Percentiles rank a stretch among this genome's conserved stretches.
phyloP scores from a whole-genome alignment of 1,140 invertebrate genomes.

The Hylaeus anthracinus region DNA sequence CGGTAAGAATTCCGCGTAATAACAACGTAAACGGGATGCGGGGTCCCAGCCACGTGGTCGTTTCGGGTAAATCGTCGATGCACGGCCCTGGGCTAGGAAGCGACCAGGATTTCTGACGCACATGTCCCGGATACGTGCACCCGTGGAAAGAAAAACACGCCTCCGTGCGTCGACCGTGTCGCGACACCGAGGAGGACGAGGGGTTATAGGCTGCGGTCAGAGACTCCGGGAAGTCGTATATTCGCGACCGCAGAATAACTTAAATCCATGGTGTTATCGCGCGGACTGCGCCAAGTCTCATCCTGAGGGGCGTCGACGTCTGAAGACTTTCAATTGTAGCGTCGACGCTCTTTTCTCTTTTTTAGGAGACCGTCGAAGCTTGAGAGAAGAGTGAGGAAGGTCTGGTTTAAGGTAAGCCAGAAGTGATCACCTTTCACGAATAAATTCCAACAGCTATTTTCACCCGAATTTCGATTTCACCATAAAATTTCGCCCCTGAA shows the following conservation, averaged over 20 bases:
- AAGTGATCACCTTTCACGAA: too few relatives aligned
- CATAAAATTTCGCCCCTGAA: too few relatives aligned
- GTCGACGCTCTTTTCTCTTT: too few relatives aligned
- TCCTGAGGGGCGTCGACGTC: not conserved
- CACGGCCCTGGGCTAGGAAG: conserved; percentile 4
- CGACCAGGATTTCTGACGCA: conserved; percentile 21
- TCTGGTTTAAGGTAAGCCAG: too few relatives aligned
- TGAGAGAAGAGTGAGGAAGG: too few relatives aligned
- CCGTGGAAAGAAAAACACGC: conserved; percentile 34
- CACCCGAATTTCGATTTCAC: too few relatives aligned
- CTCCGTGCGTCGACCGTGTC: not conserved
- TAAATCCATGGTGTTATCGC: conserved; percentile 35
- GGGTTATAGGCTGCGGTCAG: conserved; percentile 32
- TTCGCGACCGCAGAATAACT: conserved; percentile 44
- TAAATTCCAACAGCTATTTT: too few relatives aligned
- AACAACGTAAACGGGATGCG: conserved; percentile 18
- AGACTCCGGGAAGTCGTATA: conserved; percentile 48
- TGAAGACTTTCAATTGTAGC: too few relatives aligned
- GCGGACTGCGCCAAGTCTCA: conserved; percentile 5
- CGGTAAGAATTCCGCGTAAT: not conserved
- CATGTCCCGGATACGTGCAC: conserved; percentile 49
- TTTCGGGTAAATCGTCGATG: conserved; percentile 28
- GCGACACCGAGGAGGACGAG: not conserved
- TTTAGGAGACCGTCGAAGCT: too few relatives aligned
- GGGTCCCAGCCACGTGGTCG: conserved; percentile 18